Evolutionary conservation across 2,113 vertebrate species (phyloP).

Genomic region (Sylvia atricapilla): DNA sequence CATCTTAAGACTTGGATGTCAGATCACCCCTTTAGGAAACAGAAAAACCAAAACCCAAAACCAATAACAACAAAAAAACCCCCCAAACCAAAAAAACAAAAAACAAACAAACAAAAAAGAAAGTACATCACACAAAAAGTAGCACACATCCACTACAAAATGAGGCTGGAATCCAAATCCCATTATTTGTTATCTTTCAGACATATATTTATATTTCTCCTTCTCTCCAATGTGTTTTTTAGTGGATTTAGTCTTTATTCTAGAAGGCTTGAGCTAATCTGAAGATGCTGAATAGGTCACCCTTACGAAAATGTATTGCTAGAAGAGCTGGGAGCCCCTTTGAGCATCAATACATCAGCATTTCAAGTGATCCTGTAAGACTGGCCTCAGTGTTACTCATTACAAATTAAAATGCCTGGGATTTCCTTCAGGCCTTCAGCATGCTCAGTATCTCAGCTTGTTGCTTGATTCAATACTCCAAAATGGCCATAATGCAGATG

Average conservation of each 20-base stretch:
- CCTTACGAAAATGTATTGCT: not conserved
- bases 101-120: too few species aligned
- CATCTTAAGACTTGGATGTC: not conserved
- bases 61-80: too few species aligned
- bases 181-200: not conserved
- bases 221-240: not conserved
- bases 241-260: not conserved
- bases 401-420: not conserved
- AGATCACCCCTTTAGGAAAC: not conserved
- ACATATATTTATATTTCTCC: not conserved
- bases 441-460: not conserved
- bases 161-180: not conserved
- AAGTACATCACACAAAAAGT: not conserved
- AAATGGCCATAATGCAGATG: not conserved
- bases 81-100: too few species aligned
- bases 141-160: not conserved
- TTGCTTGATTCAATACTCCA: not conserved
- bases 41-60: too few species aligned
- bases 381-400: not conserved
- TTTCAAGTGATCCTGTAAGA: not conserved
- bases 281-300: not conserved
- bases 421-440: not conserved
- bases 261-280: not conserved
- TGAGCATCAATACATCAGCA: not conserved
- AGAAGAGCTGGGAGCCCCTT: not conserved